A percentile compares a stretch with the other conserved stretches of the same genome.
phyloP scores from a whole-genome alignment of 2,113 vertebrate species.

The Rattus rattus region DNA sequence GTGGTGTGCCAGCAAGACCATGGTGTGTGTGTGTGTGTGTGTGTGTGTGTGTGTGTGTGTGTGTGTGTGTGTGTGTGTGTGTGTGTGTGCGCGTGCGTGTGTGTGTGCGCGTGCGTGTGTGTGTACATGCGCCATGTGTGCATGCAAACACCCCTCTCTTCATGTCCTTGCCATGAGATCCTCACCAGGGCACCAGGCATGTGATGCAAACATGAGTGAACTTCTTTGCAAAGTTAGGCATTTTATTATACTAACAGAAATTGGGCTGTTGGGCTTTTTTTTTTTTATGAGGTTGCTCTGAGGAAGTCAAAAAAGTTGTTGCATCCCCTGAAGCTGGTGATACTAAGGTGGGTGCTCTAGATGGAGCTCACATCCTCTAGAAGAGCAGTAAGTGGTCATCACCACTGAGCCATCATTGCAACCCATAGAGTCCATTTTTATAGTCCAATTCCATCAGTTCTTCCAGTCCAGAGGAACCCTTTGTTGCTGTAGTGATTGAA shows the following conservation, averaged over 20 bases:
- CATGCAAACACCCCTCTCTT: neutral
- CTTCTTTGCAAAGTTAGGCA: neutral
- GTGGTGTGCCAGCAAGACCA: neutral
- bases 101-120: neutral
- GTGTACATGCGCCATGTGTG: no score
- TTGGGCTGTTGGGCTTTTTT: neutral
- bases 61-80: neutral
- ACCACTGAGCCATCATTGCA: neutral
- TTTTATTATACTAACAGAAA: neutral
- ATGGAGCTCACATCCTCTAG: neutral
- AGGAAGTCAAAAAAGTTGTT: neutral
- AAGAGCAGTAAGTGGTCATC: neutral
- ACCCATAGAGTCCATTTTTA: neutral
- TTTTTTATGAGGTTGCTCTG: neutral
- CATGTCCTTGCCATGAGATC: neutral
- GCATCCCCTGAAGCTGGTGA: neutral
- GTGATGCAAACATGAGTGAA: neutral
- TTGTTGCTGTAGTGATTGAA: constrained; percentile 17
- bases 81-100: neutral
- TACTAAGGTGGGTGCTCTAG: neutral
- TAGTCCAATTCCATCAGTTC: neutral
- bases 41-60: no score
- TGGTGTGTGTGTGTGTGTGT: neutral
- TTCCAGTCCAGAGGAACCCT: neutral
- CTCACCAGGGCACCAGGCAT: neutral